Conservation (phyloP, 2,888 invertebrate species). For the Andrena dorsata region DNA sequence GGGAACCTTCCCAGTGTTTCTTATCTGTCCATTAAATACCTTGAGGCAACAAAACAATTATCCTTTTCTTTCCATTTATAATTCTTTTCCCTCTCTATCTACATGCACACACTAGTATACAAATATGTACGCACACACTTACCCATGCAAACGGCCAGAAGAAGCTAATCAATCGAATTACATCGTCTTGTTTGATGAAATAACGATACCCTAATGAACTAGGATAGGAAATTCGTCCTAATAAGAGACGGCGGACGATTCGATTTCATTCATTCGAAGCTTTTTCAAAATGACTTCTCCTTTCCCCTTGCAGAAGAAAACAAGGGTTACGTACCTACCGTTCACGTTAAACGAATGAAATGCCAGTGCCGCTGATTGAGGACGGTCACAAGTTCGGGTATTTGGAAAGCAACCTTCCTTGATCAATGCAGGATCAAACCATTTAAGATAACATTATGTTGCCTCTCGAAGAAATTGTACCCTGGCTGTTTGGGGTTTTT, state of each 20-base stretch:
- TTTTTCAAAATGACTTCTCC: background rate
- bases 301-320: background rate
- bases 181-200: conserved; percentile 58
- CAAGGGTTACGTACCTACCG: background rate
- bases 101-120: background rate
- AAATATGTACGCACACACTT: background rate
- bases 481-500: background rate
- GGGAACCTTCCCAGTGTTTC: background rate
- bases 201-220: conserved; percentile 70
- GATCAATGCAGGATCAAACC: conserved; percentile 16
- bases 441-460: conserved; percentile 3
- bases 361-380: conserved; percentile 36
- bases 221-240: conserved; percentile 23
- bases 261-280: conserved; percentile 5
- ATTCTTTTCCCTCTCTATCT: conserved; percentile 12
- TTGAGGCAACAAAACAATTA: conserved; percentile 20
- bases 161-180: conserved; percentile 77
- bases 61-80: conserved; percentile 3
- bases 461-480: background rate
- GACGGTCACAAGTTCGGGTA: conserved; percentile 22
- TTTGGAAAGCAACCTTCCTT: background rate
- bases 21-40: conserved; percentile 30
- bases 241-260: conserved; percentile 38
- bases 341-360: conserved; percentile 26
- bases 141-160: conserved; percentile 24